These are phyloP conservation scores for Spisula subtruncata DNA, from an alignment of 2,888 invertebrate genomes.

Conservation along the genomic window DNA sequence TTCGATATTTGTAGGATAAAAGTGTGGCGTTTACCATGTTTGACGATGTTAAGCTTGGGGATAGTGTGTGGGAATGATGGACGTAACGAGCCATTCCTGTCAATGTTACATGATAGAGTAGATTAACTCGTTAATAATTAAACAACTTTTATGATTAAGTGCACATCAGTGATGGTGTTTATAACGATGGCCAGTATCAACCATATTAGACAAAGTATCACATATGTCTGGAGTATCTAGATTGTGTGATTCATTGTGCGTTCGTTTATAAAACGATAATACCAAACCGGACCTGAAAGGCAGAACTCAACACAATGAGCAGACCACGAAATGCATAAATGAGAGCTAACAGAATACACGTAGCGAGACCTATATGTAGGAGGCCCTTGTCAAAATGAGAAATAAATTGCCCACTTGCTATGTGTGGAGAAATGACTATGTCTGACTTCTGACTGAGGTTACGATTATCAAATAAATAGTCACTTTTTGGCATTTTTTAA, in stretches of 20 bases:
- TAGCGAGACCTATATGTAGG: too few relatives aligned
- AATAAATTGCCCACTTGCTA: background rate
- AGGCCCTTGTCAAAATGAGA: too few relatives aligned
- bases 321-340: too few relatives aligned
- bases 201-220: background rate
- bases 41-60: background rate
- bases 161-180: background rate
- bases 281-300: too few relatives aligned
- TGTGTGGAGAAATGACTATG: background rate
- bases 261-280: too few relatives aligned
- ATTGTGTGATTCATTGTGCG: background rate
- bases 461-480: too few relatives aligned
- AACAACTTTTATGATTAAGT: constrained; percentile 27
- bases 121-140: constrained; percentile 18
- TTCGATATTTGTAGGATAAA: too few relatives aligned
- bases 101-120: constrained; percentile 25
- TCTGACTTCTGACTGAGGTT: background rate
- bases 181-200: background rate
- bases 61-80: background rate
- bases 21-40: too few relatives aligned
- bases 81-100: too few relatives aligned
- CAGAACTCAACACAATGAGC: too few relatives aligned
- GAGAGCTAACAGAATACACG: too few relatives aligned
- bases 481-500: too few relatives aligned
- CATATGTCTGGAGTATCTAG: background rate